A percentile compares a stretch with the other conserved stretches of the same genome.
Conservation (phyloP, 2,797 vertebrate genomes). For the Lutjanus argentimaculatus region DNA sequence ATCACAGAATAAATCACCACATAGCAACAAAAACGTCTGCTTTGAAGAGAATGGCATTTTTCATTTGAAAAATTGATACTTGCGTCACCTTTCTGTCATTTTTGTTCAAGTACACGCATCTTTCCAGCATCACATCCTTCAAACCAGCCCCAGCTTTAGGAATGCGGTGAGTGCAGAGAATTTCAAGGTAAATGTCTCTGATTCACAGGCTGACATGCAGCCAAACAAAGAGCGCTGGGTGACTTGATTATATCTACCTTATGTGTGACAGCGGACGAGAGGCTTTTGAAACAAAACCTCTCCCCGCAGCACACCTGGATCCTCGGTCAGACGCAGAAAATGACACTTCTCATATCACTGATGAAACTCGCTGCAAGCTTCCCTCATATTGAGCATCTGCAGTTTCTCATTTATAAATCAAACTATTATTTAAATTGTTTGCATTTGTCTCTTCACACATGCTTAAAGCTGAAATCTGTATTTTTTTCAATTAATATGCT, state of each 20-base stretch:
- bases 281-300: background rate
- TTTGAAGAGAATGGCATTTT: no score
- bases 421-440: background rate
- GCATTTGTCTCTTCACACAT: background rate
- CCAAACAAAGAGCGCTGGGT: background rate
- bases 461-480: background rate
- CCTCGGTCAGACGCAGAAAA: background rate
- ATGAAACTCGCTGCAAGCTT: slow-evolving; percentile 25
- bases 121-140: no score
- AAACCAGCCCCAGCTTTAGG: background rate
- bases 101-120: no score
- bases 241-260: background rate
- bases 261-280: background rate
- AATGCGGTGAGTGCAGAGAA: background rate
- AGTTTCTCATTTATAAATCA: background rate
- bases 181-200: background rate
- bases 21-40: no score
- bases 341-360: slow-evolving; percentile 12
- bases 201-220: background rate
- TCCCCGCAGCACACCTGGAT: background rate
- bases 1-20: no score
- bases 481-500: background rate
- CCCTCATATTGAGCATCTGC: background rate
- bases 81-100: no score
- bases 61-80: no score